Evolutionary conservation across 2,113 vertebrate genomes (phyloP).

Genomic region (Lagopus leucura): DNA sequence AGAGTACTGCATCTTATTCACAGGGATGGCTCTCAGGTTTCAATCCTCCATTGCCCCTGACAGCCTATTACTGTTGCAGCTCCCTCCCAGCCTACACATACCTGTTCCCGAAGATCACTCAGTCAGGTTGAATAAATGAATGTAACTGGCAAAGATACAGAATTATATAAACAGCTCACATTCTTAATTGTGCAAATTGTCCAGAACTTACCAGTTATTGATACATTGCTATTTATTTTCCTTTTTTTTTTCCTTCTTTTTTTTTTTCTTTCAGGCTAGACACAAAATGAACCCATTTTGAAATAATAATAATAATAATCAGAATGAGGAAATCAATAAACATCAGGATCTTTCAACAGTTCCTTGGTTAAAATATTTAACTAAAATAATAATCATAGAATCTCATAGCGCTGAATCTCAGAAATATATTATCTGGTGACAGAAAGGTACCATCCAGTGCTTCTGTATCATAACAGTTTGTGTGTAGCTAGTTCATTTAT

Average conservation of each 20-base stretch:
- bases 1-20: neutral
- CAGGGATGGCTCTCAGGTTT: neutral
- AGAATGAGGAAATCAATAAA: neutral
- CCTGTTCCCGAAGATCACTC: neutral
- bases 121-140: fast-evolving
- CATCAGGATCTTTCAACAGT: neutral
- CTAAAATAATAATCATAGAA: neutral
- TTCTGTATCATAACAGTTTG: neutral
- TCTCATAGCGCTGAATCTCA: neutral
- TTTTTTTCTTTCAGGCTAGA: neutral
- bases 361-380: neutral
- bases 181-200: neutral
- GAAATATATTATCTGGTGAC: neutral
- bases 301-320: neutral
- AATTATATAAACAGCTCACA: neutral
- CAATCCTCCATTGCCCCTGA: neutral
- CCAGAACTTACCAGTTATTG: neutral
- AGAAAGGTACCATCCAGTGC: neutral
- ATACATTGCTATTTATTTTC: neutral
- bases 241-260: neutral
- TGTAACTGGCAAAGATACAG: neutral
- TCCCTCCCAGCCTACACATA: neutral
- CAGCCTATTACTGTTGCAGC: neutral
- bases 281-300: neutral
- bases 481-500: neutral